phyloP scores from a whole-genome alignment of 2,113 vertebrate genomes.

The Ia io region DNA sequence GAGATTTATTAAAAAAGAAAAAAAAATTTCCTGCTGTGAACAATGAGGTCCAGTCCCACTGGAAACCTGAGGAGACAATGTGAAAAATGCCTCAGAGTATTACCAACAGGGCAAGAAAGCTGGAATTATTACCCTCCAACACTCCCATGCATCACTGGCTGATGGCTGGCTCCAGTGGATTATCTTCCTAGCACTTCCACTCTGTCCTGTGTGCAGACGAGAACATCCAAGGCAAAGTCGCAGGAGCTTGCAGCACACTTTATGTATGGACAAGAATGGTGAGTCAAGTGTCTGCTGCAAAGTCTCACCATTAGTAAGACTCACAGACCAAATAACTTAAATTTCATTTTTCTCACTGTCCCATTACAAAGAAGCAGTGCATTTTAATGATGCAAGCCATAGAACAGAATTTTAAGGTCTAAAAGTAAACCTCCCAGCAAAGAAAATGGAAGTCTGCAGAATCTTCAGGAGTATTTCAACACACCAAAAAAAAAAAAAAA shows the following conservation, averaged over 20 bases:
- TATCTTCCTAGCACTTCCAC: neutral
- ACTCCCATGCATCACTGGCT: neutral
- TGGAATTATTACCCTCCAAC: neutral
- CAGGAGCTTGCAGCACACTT: neutral
- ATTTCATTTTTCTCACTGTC: neutral
- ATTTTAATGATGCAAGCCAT: neutral
- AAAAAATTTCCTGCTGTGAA: neutral
- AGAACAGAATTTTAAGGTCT: neutral
- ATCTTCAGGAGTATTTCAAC: slow-evolving; percentile 4
- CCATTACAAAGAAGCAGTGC: neutral
- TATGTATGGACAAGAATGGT: neutral
- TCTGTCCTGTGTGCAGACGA: neutral
- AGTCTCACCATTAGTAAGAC: neutral
- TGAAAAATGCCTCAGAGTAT: neutral
- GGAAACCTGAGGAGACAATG: neutral
- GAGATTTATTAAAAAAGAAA: neutral
- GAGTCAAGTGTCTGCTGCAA: neutral
- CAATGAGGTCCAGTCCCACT: neutral
- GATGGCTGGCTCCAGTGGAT: neutral
- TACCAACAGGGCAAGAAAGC: neutral
- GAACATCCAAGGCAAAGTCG: neutral
- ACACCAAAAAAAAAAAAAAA: neutral
- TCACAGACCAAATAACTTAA: neutral
- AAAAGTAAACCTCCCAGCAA: slow-evolving; percentile 13
- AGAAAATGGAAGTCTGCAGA: neutral